Conservation (phyloP, 1,140 invertebrate species). For the Hyphantria cunea region DNA sequence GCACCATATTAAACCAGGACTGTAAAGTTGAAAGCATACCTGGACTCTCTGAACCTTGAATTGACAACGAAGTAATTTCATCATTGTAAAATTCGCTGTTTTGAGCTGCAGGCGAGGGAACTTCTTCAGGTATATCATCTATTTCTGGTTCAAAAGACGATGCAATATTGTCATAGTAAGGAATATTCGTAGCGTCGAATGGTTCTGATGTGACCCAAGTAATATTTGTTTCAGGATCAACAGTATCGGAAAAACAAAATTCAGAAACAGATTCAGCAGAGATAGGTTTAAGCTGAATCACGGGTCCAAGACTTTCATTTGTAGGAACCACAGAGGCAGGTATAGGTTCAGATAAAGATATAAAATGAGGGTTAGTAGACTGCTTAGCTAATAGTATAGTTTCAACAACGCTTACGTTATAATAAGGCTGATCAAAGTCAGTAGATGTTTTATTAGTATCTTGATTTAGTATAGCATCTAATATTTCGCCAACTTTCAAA, state of each 20-base stretch:
- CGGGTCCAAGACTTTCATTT: not conserved
- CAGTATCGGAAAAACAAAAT: slow-evolving; percentile 2
- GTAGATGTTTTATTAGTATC: slow-evolving; percentile 39
- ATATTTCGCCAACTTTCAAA: slow-evolving; percentile 47
- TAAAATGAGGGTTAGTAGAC: not conserved
- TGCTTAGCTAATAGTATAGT: slow-evolving; percentile 34
- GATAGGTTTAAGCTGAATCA: slow-evolving; percentile 16
- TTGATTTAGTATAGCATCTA: slow-evolving; percentile 50
- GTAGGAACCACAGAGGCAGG: not conserved
- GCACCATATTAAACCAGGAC: slow-evolving; percentile 59
- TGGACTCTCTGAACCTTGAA: slow-evolving; percentile 48
- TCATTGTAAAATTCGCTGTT: slow-evolving; percentile 58
- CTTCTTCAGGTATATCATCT: slow-evolving; percentile 16
- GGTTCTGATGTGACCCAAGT: too few species aligned
- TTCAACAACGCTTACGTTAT: slow-evolving; percentile 45
- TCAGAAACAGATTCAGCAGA: slow-evolving; percentile 6
- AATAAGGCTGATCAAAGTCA: slow-evolving; percentile 46
- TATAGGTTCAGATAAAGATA: not conserved
- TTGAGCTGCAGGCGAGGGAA: slow-evolving; percentile 29
- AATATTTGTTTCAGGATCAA: slow-evolving; percentile 6
- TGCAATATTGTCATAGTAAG: slow-evolving; percentile 23
- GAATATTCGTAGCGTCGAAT: not conserved
- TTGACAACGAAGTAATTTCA: slow-evolving; percentile 51
- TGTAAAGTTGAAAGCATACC: slow-evolving; percentile 48
- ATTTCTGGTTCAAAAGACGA: slow-evolving; percentile 29